Evolutionary conservation across 2,888 invertebrate genomes (phyloP), one percentile per base, ranked within the genome.

Genomic region (Coenonympha arcania): DNA sequence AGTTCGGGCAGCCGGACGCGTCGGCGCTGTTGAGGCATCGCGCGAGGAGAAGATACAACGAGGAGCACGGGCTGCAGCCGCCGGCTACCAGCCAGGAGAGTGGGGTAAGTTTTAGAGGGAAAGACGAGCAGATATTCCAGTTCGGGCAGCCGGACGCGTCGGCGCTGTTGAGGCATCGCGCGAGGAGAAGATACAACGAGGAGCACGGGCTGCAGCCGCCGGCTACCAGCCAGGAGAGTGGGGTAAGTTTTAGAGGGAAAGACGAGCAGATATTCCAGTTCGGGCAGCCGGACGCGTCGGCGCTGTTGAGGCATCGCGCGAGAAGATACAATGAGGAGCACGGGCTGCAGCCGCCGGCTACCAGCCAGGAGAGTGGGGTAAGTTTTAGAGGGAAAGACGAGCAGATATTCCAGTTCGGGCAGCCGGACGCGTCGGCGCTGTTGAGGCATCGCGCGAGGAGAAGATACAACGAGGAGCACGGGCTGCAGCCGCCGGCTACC

Each of bases 71-170:
- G 19, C 69, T 84, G 36, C 84, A 80, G 57, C 78, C 76, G 22
- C 81, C 79, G 6, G n/a, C n/a, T n/a, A n/a, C n/a, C n/a, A n/a
- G n/a, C n/a, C n/a, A n/a, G n/a, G n/a, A n/a, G n/a, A n/a, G n/a
- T n/a, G n/a, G n/a, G n/a, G n/a, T n/a, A n/a, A n/a, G n/a, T n/a
- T n/a, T n/a, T n/a, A n/a, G n/a, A 55, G 73, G 67, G n/a, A n/a
- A n/a, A n/a, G n/a, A n/a, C n/a, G n/a, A 85, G 20, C 79, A 79
- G 63, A 71, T 83, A 56, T 86, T 85, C 53, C 79, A 79, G 60
- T 86, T 86, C 34, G 92, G 91, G 55, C 91, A 91, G 64, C 91
- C 91, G 1, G 86, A 86, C 41, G 83, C 86, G 13, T 80, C 85
- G 64, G 89, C 82, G 69, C 74, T 88, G 69, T 84, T 89, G 60